Base-by-base conservation (phyloP, 2,797 vertebrate species). In the Liasis olivaceus region DNA sequence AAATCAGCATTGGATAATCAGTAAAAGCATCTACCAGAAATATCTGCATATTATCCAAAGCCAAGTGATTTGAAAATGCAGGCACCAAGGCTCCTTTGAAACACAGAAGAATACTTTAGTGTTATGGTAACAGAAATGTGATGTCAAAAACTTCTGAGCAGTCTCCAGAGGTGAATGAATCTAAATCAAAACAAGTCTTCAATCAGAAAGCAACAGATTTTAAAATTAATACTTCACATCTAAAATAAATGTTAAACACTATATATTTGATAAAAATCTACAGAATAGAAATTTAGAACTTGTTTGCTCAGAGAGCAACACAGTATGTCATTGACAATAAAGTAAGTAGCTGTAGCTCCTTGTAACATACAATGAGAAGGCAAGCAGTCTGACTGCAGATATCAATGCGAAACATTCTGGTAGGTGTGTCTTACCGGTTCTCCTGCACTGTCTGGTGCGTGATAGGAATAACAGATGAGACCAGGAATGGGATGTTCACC, bases 371-470 rank as follows among this genome's bases (percentile, higher is more conserved):
- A 90, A 89, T 92, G 69, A 95, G 93, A 89, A 97, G 94, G 93
- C 95, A 97, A 96, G 94, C 91, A 94, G 89, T 86, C 94, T 95
- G 94, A 93, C 95, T 97, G 94, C 89, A 97, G 95, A 90, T 95
- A 94, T 97, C 96, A 97, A 96, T 93, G 93, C 91, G 94, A 98
- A 98, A 96, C 95, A 96, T 95, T 97, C 95, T 96, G 95, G 77
- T 84, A 96, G 96, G 93, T 91, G 91, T 92, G 92, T 97, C 99
- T 99, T 99, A 99, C 99, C 99, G 95, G 98, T 96, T 98, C 96
- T 96, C 98, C 97, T 97, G 97, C 96, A 98, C 98, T 99, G 98
- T 95, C 96, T 98, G 98, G 98, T 98, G 98, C 98, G 96, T 99
- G 98, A 99, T 99, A 98, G 95, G 97, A 97, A 97, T 97, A 97